Percentiles rank a stretch among this genome's conserved stretches.
These are phyloP conservation scores for Lampris incognitus DNA, from an alignment of 2,113 vertebrate genomes.

Conservation along the genomic window DNA sequence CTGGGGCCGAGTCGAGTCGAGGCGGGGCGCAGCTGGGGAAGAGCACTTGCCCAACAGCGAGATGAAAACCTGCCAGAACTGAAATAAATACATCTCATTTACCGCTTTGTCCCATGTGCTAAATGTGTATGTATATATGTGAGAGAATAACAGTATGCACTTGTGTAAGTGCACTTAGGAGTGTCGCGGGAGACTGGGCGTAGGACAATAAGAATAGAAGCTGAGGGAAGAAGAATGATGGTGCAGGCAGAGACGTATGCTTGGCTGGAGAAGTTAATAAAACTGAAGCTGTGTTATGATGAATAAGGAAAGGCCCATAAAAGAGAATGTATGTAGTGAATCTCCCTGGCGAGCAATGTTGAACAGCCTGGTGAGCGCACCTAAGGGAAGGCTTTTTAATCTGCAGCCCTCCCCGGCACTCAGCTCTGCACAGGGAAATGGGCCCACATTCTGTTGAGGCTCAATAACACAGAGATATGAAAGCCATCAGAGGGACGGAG, in stretches of 20 bases:
- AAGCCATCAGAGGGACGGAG: constrained; percentile 56
- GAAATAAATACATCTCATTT: constrained; percentile 49
- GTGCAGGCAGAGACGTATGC: constrained; percentile 70
- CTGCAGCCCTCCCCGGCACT: constrained; percentile 68
- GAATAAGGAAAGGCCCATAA: constrained; percentile 81
- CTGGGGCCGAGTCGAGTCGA: constrained; percentile 30
- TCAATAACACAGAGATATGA: constrained; percentile 59
- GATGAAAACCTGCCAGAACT: constrained; percentile 43
- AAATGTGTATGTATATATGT: constrained; percentile 60
- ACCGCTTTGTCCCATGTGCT: constrained; percentile 35
- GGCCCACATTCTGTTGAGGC: constrained; percentile 66
- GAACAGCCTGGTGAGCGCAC: constrained; percentile 78
- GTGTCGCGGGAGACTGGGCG: constrained; percentile 39
- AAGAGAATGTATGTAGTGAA: constrained; percentile 81
- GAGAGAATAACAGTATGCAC: constrained; percentile 36
- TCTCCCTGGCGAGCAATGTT: constrained; percentile 70
- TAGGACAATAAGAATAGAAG: constrained; percentile 34
- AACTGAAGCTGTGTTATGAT: constrained; percentile 81
- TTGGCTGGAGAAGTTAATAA: constrained; percentile 81
- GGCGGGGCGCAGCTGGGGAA: constrained; percentile 35
- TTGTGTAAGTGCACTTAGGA: constrained; percentile 50
- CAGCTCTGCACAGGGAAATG: constrained; percentile 52
- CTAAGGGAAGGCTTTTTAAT: constrained; percentile 78
- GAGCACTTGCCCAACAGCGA: constrained; percentile 39
- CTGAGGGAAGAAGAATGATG: constrained; percentile 60